phyloP scores from a whole-genome alignment of 2,113 vertebrate species.

The Grus americana region DNA sequence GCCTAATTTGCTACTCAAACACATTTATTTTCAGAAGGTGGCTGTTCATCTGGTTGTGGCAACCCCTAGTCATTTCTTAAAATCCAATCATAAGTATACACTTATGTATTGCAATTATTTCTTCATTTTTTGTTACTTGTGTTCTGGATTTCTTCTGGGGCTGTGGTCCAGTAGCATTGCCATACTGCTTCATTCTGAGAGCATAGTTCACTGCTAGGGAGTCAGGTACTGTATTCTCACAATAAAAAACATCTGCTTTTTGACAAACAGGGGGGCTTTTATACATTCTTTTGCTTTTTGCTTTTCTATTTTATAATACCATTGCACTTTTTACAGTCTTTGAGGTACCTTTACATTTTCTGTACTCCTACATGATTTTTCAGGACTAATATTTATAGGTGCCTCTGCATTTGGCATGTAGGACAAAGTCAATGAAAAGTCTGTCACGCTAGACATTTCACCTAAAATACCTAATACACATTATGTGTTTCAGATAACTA shows the following conservation, averaged over 20 bases:
- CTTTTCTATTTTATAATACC: neutral
- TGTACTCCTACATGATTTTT: neutral
- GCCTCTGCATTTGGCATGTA: neutral
- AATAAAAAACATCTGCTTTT: neutral
- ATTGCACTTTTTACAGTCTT: neutral
- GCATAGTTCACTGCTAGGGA: neutral
- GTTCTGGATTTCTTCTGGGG: neutral
- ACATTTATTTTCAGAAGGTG: neutral
- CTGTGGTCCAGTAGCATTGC: neutral
- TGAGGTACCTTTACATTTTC: neutral
- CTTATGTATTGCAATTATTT: neutral
- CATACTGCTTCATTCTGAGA: neutral
- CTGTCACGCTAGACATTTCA: neutral
- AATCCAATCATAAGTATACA: neutral
- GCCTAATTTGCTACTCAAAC: neutral
- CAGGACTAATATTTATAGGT: neutral
- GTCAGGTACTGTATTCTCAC: rapidly evolving
- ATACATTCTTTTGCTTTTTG: neutral
- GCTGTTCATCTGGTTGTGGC: neutral
- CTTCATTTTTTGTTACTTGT: neutral
- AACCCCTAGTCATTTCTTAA: neutral
- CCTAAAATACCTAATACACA: neutral
- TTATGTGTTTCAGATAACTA: neutral
- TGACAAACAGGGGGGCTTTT: neutral
- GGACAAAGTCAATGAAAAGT: neutral